Percentiles rank a stretch among this genome's conserved stretches.
These are phyloP conservation scores for Octodonta nipae DNA, from an alignment of 2,888 invertebrate species.

Conservation along the genomic window DNA sequence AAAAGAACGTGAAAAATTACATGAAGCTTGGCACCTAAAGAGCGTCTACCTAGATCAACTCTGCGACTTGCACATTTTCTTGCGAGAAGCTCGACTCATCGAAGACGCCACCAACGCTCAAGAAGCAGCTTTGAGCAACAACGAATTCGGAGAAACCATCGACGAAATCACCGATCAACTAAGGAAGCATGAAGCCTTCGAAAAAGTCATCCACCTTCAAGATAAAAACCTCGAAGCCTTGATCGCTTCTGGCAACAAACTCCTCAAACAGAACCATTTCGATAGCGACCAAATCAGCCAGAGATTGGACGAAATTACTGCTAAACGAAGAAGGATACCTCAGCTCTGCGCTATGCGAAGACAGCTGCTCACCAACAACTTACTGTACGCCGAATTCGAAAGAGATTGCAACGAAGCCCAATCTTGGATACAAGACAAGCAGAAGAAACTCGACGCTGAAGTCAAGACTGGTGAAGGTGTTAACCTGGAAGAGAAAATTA, in stretches of 20 bases:
- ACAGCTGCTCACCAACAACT: slow-evolving; percentile 57
- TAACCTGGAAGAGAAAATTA: slow-evolving; percentile 81
- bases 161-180: slow-evolving; percentile 82
- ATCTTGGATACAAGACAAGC: slow-evolving; percentile 83
- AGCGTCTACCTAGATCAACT: slow-evolving; percentile 81
- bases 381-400: slow-evolving; percentile 79
- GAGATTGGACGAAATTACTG: slow-evolving; percentile 60
- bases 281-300: slow-evolving; percentile 68
- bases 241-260: slow-evolving; percentile 72
- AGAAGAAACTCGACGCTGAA: slow-evolving; percentile 72
- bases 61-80: slow-evolving; percentile 86
- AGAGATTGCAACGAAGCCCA: slow-evolving; percentile 84
- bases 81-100: slow-evolving; percentile 84
- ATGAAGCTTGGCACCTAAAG: slow-evolving; percentile 76
- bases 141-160: slow-evolving; percentile 62
- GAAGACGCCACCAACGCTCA: slow-evolving; percentile 79
- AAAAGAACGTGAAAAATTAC: slow-evolving; percentile 64
- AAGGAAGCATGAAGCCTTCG: slow-evolving; percentile 90
- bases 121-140: slow-evolving; percentile 57
- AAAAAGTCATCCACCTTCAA: slow-evolving; percentile 74
- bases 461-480: slow-evolving; percentile 62
- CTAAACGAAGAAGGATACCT: slow-evolving; percentile 54
- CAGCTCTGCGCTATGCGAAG: slow-evolving; percentile 54
- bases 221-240: slow-evolving; percentile 75
- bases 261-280: slow-evolving; percentile 82